Evolutionary conservation across 2,888 invertebrate genomes (phyloP).

Genomic region (Elegia similella): DNA sequence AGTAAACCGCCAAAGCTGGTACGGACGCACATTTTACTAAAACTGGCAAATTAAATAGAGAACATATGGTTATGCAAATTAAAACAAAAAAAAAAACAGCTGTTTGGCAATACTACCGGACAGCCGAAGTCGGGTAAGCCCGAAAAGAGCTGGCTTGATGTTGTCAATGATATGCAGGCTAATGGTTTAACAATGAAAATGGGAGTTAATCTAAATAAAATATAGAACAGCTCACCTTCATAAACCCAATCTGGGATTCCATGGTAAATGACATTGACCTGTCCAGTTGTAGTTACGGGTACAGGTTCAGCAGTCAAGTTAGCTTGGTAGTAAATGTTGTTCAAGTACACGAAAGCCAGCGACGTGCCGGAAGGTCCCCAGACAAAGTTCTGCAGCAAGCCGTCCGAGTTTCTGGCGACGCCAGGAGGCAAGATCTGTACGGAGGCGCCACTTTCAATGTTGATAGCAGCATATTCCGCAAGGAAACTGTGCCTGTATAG

Average conservation of each 20-base stretch:
- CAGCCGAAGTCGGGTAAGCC: too few relatives aligned
- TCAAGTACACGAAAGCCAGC: conserved; percentile 86
- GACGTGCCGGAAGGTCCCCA: conserved; percentile 90
- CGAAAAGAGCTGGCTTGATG: too few relatives aligned
- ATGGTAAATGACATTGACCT: conserved; percentile 85
- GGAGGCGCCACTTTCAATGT: conserved; percentile 79
- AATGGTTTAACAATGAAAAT: too few relatives aligned
- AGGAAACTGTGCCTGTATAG: conserved; percentile 90
- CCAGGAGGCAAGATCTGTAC: conserved; percentile 49
- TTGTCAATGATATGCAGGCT: too few relatives aligned
- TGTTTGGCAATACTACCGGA: too few relatives aligned
- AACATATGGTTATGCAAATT: too few relatives aligned
- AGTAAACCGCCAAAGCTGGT: too few relatives aligned
- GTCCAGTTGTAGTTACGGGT: conserved; percentile 84
- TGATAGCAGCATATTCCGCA: conserved; percentile 87
- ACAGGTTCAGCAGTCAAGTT: conserved; percentile 65
- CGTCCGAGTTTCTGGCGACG: conserved; percentile 48
- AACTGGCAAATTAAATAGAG: too few relatives aligned
- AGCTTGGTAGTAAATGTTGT: conserved; percentile 89
- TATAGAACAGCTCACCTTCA: conserved; percentile 85
- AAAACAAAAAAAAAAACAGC: too few relatives aligned
- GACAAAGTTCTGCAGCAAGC: conserved; percentile 85
- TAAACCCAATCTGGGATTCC: conserved; percentile 98
- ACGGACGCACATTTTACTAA: too few relatives aligned
- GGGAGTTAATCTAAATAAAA: too few relatives aligned